Evolutionary conservation across 2,888 invertebrate species (phyloP), one percentile per base, ranked within the genome.

Genomic region (Ceramica pisi): DNA sequence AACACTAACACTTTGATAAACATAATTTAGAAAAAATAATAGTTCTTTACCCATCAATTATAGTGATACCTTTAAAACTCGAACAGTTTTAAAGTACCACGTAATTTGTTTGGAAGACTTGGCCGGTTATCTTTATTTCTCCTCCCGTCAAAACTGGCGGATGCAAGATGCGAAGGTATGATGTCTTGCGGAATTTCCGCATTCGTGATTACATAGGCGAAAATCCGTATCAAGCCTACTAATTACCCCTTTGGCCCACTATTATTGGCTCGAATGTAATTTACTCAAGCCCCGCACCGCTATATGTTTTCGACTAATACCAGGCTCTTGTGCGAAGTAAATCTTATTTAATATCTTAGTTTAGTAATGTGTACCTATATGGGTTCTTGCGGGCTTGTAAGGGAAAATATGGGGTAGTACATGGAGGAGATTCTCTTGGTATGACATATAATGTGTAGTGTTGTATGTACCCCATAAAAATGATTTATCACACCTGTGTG

Each of bases 221-320:
- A n/a, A n/a, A 21, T 57, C 21, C 14, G 14, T 38, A 8, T 14
- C 57, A 21, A 38, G 21, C 21, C 57, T 81, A 81, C 81, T 90
- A 90, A 92, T 91, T 88, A 89, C 76, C 71, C 60, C 65, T 44
- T 44, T 55, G 71, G 76, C 61, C 84, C 82, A 80, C 67, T 80
- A 76, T 87, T 86, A 90, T 89, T 86, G 87, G 85, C 80, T 85
- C 84, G 84, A 84, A 72, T 89, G 87, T 91, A 90, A 91, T 87
- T 88, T 78, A 80, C 80, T 86, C 83, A 86, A 83, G 81, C 83
- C 71, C 75, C 63, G 80, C 72, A 77, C 82, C 85, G 75, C 78
- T 77, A 82, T 82, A 72, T 60, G 62, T 89, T 87, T 80, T 55
- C 65, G 31, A 64, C 59, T 80, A 78, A 69, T 74, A 66, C 67